These are phyloP conservation scores for Musca vetustissima DNA, from an alignment of 1,140 invertebrate genomes.

Conservation along the genomic window DNA sequence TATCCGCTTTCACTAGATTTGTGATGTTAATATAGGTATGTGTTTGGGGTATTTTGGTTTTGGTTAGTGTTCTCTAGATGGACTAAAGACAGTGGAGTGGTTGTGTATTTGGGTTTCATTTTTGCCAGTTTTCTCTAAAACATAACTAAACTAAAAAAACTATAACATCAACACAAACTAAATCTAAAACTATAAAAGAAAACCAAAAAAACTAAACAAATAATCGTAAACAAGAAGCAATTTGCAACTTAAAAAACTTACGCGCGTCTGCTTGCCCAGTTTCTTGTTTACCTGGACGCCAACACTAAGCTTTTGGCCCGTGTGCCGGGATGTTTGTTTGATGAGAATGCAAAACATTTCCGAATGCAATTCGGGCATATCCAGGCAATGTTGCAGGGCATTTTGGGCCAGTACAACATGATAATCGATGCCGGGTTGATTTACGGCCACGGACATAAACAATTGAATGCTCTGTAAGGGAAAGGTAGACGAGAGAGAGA, in stretches of 20 bases:
- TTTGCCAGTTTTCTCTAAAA: background rate
- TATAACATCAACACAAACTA: background rate
- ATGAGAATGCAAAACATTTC: slow-evolving; percentile 89
- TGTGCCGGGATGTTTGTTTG: slow-evolving; percentile 89
- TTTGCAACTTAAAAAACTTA: slow-evolving; percentile 69
- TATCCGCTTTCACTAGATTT: no score
- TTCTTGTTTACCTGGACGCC: slow-evolving; percentile 85
- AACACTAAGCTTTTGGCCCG: slow-evolving; percentile 71
- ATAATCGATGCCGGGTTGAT: slow-evolving; percentile 93
- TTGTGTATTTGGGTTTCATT: no score
- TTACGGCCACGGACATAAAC: slow-evolving; percentile 91
- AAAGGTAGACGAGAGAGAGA: background rate
- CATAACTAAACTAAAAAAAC: background rate
- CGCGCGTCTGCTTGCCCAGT: slow-evolving; percentile 57
- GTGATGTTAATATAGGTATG: no score
- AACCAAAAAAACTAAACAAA: slow-evolving; percentile 25
- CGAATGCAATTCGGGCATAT: slow-evolving; percentile 85
- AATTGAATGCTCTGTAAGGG: slow-evolving; percentile 79
- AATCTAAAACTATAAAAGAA: slow-evolving; percentile 7
- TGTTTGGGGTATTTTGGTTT: no score
- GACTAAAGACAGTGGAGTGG: no score
- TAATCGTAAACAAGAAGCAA: slow-evolving; percentile 44
- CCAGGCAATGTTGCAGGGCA: slow-evolving; percentile 85
- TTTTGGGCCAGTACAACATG: slow-evolving; percentile 94
- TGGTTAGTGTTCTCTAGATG: no score